phyloP scores from a whole-genome alignment of 2,113 vertebrate genomes.

The Centropus unirufus region DNA sequence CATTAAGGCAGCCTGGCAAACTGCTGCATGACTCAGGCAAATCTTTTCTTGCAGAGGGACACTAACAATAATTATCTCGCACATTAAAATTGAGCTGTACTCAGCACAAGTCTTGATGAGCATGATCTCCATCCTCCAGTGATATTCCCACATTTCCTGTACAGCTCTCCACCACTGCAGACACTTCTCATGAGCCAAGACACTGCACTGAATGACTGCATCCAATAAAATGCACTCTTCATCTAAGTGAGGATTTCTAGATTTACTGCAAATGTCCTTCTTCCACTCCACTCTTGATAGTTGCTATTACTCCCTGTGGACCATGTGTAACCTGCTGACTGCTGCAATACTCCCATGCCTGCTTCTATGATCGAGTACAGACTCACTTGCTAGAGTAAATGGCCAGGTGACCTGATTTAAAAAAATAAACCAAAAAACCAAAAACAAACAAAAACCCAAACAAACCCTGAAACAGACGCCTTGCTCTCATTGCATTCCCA shows the following conservation, averaged over 20 bases:
- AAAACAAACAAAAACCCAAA: background rate
- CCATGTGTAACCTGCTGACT: too few species aligned
- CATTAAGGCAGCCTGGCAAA: background rate
- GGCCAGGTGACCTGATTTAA: background rate
- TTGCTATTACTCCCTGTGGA: too few species aligned
- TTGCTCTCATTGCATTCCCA: background rate
- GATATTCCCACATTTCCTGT: background rate
- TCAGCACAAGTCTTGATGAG: background rate
- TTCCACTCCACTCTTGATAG: background rate
- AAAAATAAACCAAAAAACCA: too few species aligned
- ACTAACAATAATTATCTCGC: background rate
- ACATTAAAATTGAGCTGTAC: background rate
- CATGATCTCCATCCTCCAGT: fast-evolving
- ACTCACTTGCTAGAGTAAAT: background rate
- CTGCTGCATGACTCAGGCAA: background rate
- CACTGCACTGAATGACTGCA: background rate
- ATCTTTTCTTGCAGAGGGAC: background rate
- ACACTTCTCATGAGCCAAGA: background rate
- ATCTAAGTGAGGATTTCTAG: background rate
- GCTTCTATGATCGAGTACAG: background rate
- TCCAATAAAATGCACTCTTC: background rate
- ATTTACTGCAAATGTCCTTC: background rate
- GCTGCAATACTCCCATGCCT: background rate
- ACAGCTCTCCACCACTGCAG: background rate
- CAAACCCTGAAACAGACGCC: background rate